Conservation (phyloP, 1,140 invertebrate species). For the Cyrtorhinus lividipennis region DNA sequence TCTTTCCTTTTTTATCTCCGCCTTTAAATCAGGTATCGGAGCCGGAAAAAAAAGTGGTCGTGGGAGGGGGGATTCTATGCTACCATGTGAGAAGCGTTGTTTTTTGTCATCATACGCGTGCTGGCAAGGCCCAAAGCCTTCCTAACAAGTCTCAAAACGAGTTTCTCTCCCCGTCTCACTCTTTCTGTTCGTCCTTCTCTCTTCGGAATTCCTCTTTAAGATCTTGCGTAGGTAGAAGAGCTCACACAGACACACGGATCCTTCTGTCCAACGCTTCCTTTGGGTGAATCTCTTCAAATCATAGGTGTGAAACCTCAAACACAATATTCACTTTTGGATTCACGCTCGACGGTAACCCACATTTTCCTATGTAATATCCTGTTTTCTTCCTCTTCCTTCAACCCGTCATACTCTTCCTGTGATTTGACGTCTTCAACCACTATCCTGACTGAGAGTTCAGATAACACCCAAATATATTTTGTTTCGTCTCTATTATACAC, state of each 20-base stretch:
- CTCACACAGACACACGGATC: background rate
- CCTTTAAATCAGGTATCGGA: constrained; percentile 2
- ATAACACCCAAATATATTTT: too few relatives aligned
- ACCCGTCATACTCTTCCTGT: too few relatives aligned
- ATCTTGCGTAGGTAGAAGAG: constrained; percentile 15
- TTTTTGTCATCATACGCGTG: constrained; percentile 19
- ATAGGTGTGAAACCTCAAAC: background rate
- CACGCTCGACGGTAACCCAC: too few relatives aligned
- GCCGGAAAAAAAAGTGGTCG: background rate
- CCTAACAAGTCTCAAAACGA: constrained; percentile 20
- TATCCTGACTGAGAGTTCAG: too few relatives aligned
- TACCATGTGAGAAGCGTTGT: constrained; percentile 15
- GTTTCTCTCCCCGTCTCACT: constrained; percentile 9
- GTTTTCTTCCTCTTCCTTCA: too few relatives aligned
- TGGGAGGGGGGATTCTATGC: background rate
- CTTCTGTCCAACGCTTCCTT: background rate
- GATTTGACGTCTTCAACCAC: too few relatives aligned
- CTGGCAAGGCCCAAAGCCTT: constrained; percentile 2
- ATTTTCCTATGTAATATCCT: too few relatives aligned
- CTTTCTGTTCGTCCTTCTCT: background rate
- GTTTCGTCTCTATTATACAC: too few relatives aligned
- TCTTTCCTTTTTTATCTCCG: background rate
- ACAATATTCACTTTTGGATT: background rate
- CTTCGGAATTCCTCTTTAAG: constrained; percentile 11
- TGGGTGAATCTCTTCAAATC: constrained; percentile 4